These are phyloP conservation scores for Gryon sp. DNA, from an alignment of 1,140 invertebrate species.

Conservation along the genomic window DNA sequence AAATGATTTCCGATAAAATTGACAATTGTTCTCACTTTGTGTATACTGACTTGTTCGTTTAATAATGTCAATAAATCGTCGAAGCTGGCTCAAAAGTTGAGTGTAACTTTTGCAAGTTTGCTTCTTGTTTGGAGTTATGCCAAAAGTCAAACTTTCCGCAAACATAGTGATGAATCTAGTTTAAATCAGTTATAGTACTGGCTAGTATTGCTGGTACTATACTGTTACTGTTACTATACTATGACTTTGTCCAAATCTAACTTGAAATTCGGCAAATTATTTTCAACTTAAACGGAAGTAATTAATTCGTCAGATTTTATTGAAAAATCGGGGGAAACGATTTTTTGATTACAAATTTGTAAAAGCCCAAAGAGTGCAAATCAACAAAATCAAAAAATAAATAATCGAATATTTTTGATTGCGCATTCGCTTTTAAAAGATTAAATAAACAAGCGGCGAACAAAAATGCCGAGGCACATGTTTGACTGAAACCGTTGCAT, in stretches of 20 bases:
- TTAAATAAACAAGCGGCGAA: background rate
- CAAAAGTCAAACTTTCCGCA: slow-evolving; percentile 54
- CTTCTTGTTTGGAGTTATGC: slow-evolving; percentile 56
- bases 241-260: too few species aligned
- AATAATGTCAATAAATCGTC: slow-evolving; percentile 37
- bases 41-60: slow-evolving; percentile 32
- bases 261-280: too few species aligned
- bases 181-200: slow-evolving; percentile 28
- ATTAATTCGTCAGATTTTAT: too few species aligned
- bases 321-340: too few species aligned
- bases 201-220: too few species aligned
- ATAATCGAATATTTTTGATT: background rate
- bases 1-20: slow-evolving; percentile 6
- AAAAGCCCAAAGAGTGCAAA: too few species aligned
- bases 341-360: too few species aligned
- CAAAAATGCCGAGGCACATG: slow-evolving; percentile 1
- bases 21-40: slow-evolving; percentile 26
- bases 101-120: slow-evolving; percentile 47
- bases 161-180: slow-evolving; percentile 52
- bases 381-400: too few species aligned
- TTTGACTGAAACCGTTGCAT: slow-evolving; percentile 17
- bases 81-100: slow-evolving; percentile 38
- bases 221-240: too few species aligned
- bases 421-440: background rate
- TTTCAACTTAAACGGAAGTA: too few species aligned